Percentiles rank a stretch among this genome's conserved stretches.
Conservation (phyloP, 2,113 vertebrate species). For the Nematolebias whitei region DNA sequence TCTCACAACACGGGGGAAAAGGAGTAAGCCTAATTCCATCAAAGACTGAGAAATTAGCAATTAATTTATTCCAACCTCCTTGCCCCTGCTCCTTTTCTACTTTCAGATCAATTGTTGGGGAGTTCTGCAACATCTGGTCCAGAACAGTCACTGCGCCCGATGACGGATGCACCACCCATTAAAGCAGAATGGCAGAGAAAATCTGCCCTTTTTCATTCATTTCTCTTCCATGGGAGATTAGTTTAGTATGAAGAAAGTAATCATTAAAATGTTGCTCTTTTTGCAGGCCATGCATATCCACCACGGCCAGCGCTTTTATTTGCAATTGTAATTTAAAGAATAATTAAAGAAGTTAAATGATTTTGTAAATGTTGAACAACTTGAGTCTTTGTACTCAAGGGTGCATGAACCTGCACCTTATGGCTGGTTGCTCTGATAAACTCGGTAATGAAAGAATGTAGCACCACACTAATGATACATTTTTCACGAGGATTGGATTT, state of each 20-base stretch:
- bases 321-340: slow-evolving; percentile 79
- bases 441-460: slow-evolving; percentile 69
- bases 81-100: slow-evolving; percentile 53
- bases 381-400: slow-evolving; percentile 77
- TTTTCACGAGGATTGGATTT: slow-evolving; percentile 69
- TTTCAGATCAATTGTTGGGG: slow-evolving; percentile 86
- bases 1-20: slow-evolving; percentile 90
- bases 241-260: slow-evolving; percentile 73
- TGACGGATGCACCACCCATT: slow-evolving; percentile 64
- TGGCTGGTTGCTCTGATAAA: slow-evolving; percentile 76
- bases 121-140: slow-evolving; percentile 96
- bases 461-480: slow-evolving; percentile 66
- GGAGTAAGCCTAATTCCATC: slow-evolving; percentile 97
- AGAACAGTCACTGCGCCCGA: slow-evolving; percentile 69
- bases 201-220: slow-evolving; percentile 64
- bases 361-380: slow-evolving; percentile 76
- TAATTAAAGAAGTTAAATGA: slow-evolving; percentile 82
- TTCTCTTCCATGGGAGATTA: slow-evolving; percentile 75
- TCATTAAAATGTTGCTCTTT: slow-evolving; percentile 83
- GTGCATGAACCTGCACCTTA: slow-evolving; percentile 69
- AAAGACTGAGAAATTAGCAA: slow-evolving; percentile 95
- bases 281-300: slow-evolving; percentile 69
- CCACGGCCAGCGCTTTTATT: slow-evolving; percentile 63
- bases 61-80: slow-evolving; percentile 96
- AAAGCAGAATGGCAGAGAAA: slow-evolving; percentile 52